Conservation (phyloP, 2,888 invertebrate genomes). For the Arctia plantaginis region DNA sequence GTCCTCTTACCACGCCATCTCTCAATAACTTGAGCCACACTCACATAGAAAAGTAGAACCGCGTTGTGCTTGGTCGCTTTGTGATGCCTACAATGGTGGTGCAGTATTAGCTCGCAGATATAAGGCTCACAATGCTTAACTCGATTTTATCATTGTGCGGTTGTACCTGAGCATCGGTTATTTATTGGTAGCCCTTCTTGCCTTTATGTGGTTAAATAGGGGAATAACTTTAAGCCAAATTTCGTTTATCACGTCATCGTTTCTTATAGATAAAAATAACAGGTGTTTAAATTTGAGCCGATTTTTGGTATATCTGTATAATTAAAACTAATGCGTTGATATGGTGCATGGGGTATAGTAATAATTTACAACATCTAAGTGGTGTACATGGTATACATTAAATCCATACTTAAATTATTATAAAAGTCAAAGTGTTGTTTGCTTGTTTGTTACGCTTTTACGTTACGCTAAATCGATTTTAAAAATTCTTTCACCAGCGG, state of each 20-base stretch:
- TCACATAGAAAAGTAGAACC: slow-evolving; percentile 57
- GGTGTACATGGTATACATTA: no score
- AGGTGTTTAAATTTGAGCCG: no score
- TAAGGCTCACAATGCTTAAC: slow-evolving; percentile 8
- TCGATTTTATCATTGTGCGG: slow-evolving; percentile 17
- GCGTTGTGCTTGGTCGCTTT: slow-evolving; percentile 55
- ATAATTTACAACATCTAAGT: no score
- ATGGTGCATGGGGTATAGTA: no score
- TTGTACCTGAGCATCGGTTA: slow-evolving; percentile 23
- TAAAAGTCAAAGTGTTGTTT: no score
- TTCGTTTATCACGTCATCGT: neutral
- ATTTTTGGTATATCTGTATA: no score
- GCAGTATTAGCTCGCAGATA: slow-evolving; percentile 53
- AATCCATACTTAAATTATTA: no score
- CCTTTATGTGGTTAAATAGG: slow-evolving; percentile 13
- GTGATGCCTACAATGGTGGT: slow-evolving; percentile 59
- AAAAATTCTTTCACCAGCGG: no score
- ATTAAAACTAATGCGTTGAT: no score
- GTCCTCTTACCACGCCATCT: neutral
- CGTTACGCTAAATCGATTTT: no score
- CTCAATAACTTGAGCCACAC: slow-evolving; percentile 15
- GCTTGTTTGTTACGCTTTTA: no score
- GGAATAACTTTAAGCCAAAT: neutral
- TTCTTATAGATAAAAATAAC: no score
- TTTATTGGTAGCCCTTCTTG: slow-evolving; percentile 16